phyloP scores from a whole-genome alignment of 2,797 vertebrate species.

The Coregonus ussuriensis region DNA sequence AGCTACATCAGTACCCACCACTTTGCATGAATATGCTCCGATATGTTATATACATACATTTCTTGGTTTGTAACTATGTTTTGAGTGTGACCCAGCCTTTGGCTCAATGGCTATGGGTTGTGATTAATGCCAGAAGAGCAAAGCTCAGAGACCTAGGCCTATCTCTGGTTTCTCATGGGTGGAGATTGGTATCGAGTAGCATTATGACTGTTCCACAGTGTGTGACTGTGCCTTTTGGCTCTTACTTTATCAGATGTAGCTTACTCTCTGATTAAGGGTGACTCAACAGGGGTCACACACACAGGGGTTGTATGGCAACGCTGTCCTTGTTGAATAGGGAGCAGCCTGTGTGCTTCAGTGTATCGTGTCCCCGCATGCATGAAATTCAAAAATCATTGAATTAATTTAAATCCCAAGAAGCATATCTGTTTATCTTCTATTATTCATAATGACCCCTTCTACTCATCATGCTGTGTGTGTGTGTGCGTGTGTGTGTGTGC shows the following conservation, averaged over 20 bases:
- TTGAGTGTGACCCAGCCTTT: background rate
- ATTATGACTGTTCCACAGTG: conserved; percentile 31
- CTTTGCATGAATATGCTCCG: no score
- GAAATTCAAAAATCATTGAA: conserved; percentile 54
- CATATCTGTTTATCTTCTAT: conserved; percentile 25
- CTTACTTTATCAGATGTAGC: background rate
- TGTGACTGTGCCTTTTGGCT: background rate
- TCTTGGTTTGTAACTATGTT: background rate
- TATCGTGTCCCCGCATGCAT: conserved; percentile 25
- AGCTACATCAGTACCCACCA: no score
- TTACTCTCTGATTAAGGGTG: background rate
- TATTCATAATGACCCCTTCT: conserved; percentile 31
- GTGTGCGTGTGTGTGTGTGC: no score
- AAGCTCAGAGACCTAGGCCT: background rate
- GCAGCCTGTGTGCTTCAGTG: conserved; percentile 11
- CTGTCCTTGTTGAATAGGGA: conserved; percentile 55
- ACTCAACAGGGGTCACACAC: background rate
- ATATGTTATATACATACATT: background rate
- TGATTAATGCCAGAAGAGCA: background rate
- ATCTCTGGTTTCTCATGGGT: conserved; percentile 25
- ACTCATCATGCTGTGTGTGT: background rate
- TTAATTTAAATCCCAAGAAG: conserved; percentile 40
- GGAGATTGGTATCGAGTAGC: background rate
- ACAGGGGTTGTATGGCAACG: background rate
- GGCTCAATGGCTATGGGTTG: background rate